These are phyloP conservation scores for Micronycteris hirsuta DNA, from an alignment of 2,113 vertebrate genomes.

Conservation along the genomic window DNA sequence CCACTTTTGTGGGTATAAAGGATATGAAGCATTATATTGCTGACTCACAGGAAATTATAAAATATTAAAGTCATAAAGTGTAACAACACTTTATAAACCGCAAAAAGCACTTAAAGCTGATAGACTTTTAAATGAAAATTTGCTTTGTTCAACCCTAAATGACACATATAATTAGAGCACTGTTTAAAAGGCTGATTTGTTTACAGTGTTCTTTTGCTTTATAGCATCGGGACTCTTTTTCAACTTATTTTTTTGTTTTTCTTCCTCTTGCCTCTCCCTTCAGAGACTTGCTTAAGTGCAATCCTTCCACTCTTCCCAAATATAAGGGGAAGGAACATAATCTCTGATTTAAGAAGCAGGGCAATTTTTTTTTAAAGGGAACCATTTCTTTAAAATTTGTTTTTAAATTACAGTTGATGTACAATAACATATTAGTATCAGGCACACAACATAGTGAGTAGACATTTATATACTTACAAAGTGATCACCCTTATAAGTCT, in stretches of 20 bases:
- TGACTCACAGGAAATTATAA: neutral
- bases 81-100: neutral
- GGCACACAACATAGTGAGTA: neutral
- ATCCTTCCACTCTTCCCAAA: neutral
- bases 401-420: neutral
- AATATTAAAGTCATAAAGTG: neutral
- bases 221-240: neutral
- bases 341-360: neutral
- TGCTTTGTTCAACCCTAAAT: neutral
- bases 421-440: neutral
- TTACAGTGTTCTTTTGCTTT: neutral
- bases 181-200: neutral
- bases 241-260: neutral
- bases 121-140: neutral
- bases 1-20: neutral
- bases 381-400: neutral
- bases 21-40: neutral
- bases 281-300: neutral
- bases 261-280: neutral
- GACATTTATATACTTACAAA: neutral
- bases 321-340: neutral
- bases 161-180: neutral
- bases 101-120: neutral
- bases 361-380: neutral
- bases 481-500: neutral